Evolutionary conservation across 2,888 invertebrate genomes (phyloP).

Genomic region (Harpagoxenus sublaevis): DNA sequence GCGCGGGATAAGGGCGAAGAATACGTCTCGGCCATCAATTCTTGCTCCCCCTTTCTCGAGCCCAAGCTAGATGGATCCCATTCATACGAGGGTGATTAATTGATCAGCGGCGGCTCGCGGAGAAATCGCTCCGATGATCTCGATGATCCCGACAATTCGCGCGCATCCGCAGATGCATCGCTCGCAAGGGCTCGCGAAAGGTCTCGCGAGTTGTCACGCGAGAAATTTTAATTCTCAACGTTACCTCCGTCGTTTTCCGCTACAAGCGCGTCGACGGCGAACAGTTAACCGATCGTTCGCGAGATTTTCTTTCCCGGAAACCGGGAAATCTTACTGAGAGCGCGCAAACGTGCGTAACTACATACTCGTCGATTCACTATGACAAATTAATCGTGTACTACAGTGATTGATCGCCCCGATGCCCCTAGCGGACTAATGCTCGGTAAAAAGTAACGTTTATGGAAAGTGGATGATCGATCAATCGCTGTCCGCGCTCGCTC

Average conservation of each 20-base stretch:
- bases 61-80: slow-evolving; percentile 54
- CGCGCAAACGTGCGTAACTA: slow-evolving; percentile 31
- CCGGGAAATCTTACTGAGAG: neutral
- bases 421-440: slow-evolving; percentile 49
- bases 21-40: slow-evolving; percentile 59
- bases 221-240: neutral
- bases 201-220: neutral
- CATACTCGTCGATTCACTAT: slow-evolving; percentile 43
- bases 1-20: slow-evolving; percentile 39
- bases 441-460: slow-evolving; percentile 57
- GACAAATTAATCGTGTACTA: slow-evolving; percentile 57
- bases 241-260: neutral
- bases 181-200: neutral
- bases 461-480: slow-evolving; percentile 57
- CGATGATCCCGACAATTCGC: slow-evolving; percentile 17
- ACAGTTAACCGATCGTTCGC: slow-evolving; percentile 21
- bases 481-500: slow-evolving; percentile 50
- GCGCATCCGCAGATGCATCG: neutral
- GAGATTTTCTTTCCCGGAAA: neutral
- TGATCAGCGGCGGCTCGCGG: slow-evolving; percentile 28
- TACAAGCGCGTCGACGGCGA: neutral
- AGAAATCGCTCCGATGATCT: slow-evolving; percentile 35
- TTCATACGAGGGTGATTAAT: slow-evolving; percentile 60
- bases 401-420: slow-evolving; percentile 53
- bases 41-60: slow-evolving; percentile 33